Base-by-base conservation (phyloP, 2,113 vertebrate genomes). In the Cottus gobio region DNA sequence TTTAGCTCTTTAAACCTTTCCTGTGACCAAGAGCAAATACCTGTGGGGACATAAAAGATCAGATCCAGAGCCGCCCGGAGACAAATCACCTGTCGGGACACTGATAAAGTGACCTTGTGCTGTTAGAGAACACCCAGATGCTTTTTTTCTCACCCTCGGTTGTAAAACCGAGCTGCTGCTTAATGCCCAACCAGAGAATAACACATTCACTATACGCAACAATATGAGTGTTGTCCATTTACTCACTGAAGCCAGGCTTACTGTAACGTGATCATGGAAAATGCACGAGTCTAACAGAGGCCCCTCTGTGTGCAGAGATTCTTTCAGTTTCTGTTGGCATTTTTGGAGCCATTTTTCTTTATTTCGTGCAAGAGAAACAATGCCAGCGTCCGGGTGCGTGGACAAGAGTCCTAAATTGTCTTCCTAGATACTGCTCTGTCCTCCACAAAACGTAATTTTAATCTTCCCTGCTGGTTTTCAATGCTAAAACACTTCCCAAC, bases 211-310 rank as follows among this genome's bases (percentile, higher is more conserved):
- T 60, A n/a, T n/a, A 18, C 24, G 76, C 46, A 82, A 92, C 88
- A 89, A 78, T 82, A 62, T 58, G 46, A 42, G 58, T 50, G 73
- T 72, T 84, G 86, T 90, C 52, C 73, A 62, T 79, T 73, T 65
- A 65, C 74, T 70, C 9, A 58, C 28, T 79, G 82, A 86, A 71
- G 65, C 79, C 37, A 56, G 8, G 48, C 72, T 52, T n/a, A 72
- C 76, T 87, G 91, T 90, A 91, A 93, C 46, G 69, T 60, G 91
- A 91, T 85, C 89, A 67, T 84, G 79, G 74, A 87, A 88, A 88
- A 86, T 87, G 87, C 79, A 80, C 39, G 80, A 87, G 63, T 57
- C 57, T 9, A 82, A 92, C 90, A 92, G 77, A 83, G 81, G 48
- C 73, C 71, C 83, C 74, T 91, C 82, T 93, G 91, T 92, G 74